Conservation (phyloP, 2,797 vertebrate species). For the Nothura maculosa region DNA sequence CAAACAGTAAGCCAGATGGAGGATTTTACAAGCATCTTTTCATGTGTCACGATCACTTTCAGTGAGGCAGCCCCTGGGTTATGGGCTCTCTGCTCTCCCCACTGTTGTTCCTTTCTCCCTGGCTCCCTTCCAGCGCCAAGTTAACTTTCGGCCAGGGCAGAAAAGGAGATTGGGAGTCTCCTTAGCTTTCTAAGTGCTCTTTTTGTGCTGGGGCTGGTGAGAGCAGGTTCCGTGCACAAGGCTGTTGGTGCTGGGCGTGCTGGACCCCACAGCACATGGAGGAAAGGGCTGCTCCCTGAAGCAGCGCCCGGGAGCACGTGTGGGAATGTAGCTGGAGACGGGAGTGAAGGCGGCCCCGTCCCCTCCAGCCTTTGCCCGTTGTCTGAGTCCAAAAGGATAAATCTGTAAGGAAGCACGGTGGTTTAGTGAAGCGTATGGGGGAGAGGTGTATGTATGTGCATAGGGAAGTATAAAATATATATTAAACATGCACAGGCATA, state of each 20-base stretch:
- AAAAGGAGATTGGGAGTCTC: conserved; percentile 56
- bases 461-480: not conserved
- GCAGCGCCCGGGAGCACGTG: not conserved
- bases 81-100: conserved; percentile 7
- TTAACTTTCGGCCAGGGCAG: conserved; percentile 59
- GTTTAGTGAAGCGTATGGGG: not conserved
- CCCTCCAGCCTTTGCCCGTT: not conserved
- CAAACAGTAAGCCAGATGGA: conserved; percentile 58
- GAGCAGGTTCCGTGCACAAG: no score
- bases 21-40: conserved; percentile 59
- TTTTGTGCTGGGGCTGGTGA: conserved; percentile 40
- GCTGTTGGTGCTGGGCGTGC: not conserved
- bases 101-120: conserved; percentile 52
- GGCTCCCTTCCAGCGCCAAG: conserved; percentile 61
- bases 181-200: conserved; percentile 55
- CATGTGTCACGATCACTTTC: not conserved
- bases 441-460: accelerated
- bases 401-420: not conserved
- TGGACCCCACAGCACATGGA: not conserved
- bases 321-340: not conserved
- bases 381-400: not conserved
- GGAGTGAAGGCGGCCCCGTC: not conserved
- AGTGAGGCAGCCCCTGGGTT: not conserved
- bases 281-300: not conserved
- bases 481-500: not conserved